A percentile compares a stretch with the other conserved stretches of the same genome.
These are phyloP conservation scores for Brachyhypopomus occidentalis DNA, from an alignment of 2,113 vertebrate genomes.

Conservation along the genomic window DNA sequence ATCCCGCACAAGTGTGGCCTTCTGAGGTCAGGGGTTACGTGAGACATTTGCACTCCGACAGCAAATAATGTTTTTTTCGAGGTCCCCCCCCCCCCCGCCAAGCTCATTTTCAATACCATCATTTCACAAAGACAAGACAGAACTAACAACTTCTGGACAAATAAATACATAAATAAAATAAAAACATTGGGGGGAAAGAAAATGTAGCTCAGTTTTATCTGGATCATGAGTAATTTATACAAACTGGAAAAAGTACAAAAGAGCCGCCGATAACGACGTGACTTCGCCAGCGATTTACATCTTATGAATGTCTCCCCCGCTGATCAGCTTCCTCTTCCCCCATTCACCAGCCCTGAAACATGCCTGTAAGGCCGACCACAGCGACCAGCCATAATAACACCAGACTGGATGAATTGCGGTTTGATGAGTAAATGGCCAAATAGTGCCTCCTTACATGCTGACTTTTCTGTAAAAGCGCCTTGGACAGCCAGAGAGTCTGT, in stretches of 20 bases:
- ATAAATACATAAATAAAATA: background rate
- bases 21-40: background rate
- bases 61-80: background rate
- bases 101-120: background rate
- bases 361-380: slow-evolving; percentile 16
- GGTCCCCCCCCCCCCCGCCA: background rate
- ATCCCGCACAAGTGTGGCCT: slow-evolving; percentile 14
- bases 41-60: background rate
- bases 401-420: slow-evolving; percentile 38
- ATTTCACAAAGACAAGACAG: background rate
- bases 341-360: background rate
- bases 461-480: slow-evolving; percentile 3
- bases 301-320: background rate
- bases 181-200: background rate
- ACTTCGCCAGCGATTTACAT: background rate
- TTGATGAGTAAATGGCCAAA: slow-evolving; percentile 55
- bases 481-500: slow-evolving; percentile 31
- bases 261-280: background rate
- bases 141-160: background rate
- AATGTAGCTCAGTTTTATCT: background rate
- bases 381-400: slow-evolving; percentile 31
- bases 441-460: slow-evolving; percentile 27
- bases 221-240: background rate
- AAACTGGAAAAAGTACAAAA: background rate
- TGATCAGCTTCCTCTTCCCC: background rate